These are phyloP conservation scores for Hemaris fuciformis DNA, from an alignment of 2,888 invertebrate genomes.

Conservation along the genomic window DNA sequence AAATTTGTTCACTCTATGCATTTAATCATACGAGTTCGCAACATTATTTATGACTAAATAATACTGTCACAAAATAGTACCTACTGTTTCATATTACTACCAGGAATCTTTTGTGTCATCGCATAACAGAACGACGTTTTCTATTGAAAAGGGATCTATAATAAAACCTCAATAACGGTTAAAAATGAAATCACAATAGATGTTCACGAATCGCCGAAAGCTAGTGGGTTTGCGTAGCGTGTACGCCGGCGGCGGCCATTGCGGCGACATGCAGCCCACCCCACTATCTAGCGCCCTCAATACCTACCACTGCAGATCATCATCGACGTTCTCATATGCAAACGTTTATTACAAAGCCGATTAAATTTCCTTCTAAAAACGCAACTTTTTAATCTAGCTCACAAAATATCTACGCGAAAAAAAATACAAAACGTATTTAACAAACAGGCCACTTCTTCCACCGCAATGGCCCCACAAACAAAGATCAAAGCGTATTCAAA, in stretches of 20 bases:
- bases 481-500: constrained; percentile 38
- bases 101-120: neutral
- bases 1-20: neutral
- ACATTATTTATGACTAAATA: neutral
- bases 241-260: constrained; percentile 56
- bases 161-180: constrained; percentile 13
- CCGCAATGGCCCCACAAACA: constrained; percentile 11
- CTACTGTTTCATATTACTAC: neutral
- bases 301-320: neutral
- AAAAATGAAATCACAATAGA: constrained; percentile 28
- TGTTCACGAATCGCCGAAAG: constrained; percentile 56
- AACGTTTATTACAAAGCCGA: no score
- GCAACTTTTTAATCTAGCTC: neutral
- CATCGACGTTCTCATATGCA: neutral
- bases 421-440: neutral
- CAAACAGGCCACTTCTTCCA: neutral
- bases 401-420: neutral
- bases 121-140: neutral
- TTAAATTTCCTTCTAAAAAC: no score
- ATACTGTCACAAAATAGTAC: neutral
- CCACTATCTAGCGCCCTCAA: neutral
- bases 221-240: constrained; percentile 49
- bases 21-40: neutral
- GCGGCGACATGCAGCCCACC: constrained; percentile 33
- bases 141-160: neutral